These are phyloP conservation scores for Sebastes ruberrimus DNA, from an alignment of 2,797 vertebrate species.

Conservation along the genomic window DNA sequence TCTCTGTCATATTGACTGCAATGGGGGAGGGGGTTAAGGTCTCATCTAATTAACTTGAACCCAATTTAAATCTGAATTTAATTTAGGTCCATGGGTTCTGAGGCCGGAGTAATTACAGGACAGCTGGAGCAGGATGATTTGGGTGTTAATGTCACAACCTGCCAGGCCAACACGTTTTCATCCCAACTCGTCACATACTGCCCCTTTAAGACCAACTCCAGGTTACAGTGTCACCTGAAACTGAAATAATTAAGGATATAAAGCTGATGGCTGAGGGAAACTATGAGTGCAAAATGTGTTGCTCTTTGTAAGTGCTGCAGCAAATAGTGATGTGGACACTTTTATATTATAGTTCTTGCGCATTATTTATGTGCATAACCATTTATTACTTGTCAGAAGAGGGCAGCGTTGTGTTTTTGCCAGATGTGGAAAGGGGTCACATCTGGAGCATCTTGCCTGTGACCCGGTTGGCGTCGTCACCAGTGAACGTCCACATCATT, in stretches of 20 bases:
- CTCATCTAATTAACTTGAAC: slow-evolving; percentile 24
- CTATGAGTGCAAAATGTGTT: not conserved
- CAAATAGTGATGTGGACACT: not conserved
- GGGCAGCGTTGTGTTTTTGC: slow-evolving; percentile 22
- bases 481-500: slow-evolving; percentile 8
- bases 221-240: not conserved
- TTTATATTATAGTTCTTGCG: not conserved
- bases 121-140: not conserved
- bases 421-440: slow-evolving; percentile 44
- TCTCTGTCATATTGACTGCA: not conserved
- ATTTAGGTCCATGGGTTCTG: slow-evolving; percentile 29
- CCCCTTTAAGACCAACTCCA: not conserved
- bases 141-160: slow-evolving; percentile 30
- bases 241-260: not conserved
- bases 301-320: not conserved
- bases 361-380: not conserved
- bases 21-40: not conserved
- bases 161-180: not conserved
- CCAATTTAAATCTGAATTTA: slow-evolving; percentile 35
- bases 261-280: not conserved
- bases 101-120: slow-evolving; percentile 17
- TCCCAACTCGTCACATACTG: not conserved
- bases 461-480: slow-evolving; percentile 42
- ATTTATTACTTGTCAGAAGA: not conserved
- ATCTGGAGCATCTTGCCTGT: slow-evolving; percentile 48